A percentile compares a stretch with the other conserved stretches of the same genome.
These are phyloP conservation scores for Stegodyphus mimosarum DNA, from an alignment of 1,140 invertebrate genomes.

Conservation along the genomic window DNA sequence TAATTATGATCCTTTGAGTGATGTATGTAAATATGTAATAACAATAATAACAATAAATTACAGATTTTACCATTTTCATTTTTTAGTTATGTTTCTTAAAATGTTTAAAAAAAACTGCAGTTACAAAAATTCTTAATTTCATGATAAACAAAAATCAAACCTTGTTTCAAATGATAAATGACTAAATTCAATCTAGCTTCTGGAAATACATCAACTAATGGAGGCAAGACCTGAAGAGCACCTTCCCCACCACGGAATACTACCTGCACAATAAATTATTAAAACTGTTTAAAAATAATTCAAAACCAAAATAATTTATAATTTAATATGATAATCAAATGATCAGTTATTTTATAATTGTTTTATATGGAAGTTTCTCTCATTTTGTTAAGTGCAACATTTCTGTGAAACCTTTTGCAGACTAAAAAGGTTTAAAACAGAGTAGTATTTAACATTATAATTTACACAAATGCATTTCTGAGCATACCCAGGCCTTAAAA, in stretches of 20 bases:
- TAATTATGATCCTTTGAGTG: neutral
- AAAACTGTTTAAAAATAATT: neutral
- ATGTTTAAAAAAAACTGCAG: neutral
- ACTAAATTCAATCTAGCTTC: conserved; percentile 97
- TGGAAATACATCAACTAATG: conserved; percentile 92
- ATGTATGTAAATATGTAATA: neutral
- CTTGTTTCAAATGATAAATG: conserved; percentile 91
- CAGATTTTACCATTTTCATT: neutral
- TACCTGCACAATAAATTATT: conserved; percentile 66
- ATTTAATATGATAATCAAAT: neutral
- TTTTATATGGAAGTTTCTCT: neutral
- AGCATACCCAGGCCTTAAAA: too few species aligned
- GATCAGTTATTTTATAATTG: neutral
- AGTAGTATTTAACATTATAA: too few species aligned
- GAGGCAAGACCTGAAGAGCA: conserved; percentile 89
- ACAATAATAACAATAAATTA: neutral
- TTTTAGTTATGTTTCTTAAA: neutral
- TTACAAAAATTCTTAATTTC: too few species aligned
- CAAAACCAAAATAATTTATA: neutral
- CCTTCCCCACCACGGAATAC: conserved; percentile 96
- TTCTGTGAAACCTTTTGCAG: too few species aligned
- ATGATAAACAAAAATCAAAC: conserved; percentile 65
- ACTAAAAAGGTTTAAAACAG: too few species aligned
- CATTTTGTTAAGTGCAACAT: too few species aligned
- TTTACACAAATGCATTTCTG: too few species aligned